Base-by-base conservation (phyloP, 2,113 vertebrate genomes). In the Austrofundulus limnaeus region DNA sequence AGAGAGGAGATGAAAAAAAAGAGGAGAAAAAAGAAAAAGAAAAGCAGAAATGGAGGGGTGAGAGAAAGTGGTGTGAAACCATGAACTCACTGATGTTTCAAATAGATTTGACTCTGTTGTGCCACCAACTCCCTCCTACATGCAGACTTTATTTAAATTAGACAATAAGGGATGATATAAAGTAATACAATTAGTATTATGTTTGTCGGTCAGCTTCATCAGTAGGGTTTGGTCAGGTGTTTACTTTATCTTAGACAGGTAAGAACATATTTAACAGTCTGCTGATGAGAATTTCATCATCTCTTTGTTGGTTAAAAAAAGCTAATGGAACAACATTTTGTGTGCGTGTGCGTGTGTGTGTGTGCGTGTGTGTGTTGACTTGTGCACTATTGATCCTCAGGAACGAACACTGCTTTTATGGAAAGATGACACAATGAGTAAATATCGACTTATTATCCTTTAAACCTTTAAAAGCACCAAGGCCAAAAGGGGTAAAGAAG, bases 381-480 rank as follows among this genome's bases (percentile, higher is more conserved):
- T 77, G 66, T 74, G 72, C 63, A 66, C 59, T 77, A 89, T 89
- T 45, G 81, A 88, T 88, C 77, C 42, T 5, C 42, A 21, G 55
- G 31, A 77, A 34, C 66, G 41, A 78, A 81, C 61, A 78, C 70
- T 54, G 72, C 72, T 86, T 88, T 88, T 86, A 87, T 70, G 66
- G 72, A 70, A 87, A 84, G 78, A 60, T 87, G 87, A 88, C 81
- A 85, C 69, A 72, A 72, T 72, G 79, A 90, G 87, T 85, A 86
- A 85, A 85, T 77, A 86, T 84, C 71, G 69, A 79, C 68, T 75
- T 61, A 67, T 65, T 74, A 70, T 78, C 64, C 72, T 71, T 73
- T 74, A 75, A 67, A 70, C 54, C 52, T 73, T 76, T 84, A 80
- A 80, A 87, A 86, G 78, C 80, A 52, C 45, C 0, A 28, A 57